Base-by-base conservation (phyloP, 2,797 vertebrate genomes). In the Malacoctenus gilli region DNA sequence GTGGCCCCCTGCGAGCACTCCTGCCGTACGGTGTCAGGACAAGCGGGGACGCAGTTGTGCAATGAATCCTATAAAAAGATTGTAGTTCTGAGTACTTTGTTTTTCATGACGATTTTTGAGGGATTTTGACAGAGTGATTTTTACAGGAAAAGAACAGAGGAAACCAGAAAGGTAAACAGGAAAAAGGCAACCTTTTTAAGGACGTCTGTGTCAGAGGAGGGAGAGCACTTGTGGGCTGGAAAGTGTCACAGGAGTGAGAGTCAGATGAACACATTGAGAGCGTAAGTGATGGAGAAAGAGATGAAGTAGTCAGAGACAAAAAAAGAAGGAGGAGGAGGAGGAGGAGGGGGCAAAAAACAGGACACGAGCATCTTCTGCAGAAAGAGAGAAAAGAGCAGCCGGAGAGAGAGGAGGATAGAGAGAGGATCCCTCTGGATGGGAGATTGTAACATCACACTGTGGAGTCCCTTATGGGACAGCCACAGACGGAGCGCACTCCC, bases 381-480 rank as follows among this genome's bases (percentile, higher is more conserved):
- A 58, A 57, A 72, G 56, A 72, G 22, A 62, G 56, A 83, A 85
- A 83, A 84, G 69, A 87, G 72, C 78, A 85, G 66, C 75, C 53
- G 47, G 67, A 32, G 68, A 65, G 60, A 72, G 64, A 59, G 66
- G 36, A 41, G 61, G 69, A 61, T 35, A 23, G 58, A 77, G 53
- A 55, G 51, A 71, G 74, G 59, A 75, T 82, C 73, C 65, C 73
- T 53, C 72, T 80, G 79, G 77, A 85, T 82, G 52, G 65, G 51
- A 75, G 72, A 84, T 77, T 83, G 80, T 84, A 84, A 87, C 81
- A 85, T 87, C 84, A 80, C 76, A 85, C 77, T 75, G 64, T 60
- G 59, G 42, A 64, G 73, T 87, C 82, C 79, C 85, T 82, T 83
- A 71, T 88, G 88, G 85, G 87, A 87, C 81, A 76, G 51, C 62